Percentiles rank a stretch among this genome's conserved stretches.
These are phyloP conservation scores for Mantis religiosa DNA, from an alignment of 2,888 invertebrate species.

Conservation along the genomic window DNA sequence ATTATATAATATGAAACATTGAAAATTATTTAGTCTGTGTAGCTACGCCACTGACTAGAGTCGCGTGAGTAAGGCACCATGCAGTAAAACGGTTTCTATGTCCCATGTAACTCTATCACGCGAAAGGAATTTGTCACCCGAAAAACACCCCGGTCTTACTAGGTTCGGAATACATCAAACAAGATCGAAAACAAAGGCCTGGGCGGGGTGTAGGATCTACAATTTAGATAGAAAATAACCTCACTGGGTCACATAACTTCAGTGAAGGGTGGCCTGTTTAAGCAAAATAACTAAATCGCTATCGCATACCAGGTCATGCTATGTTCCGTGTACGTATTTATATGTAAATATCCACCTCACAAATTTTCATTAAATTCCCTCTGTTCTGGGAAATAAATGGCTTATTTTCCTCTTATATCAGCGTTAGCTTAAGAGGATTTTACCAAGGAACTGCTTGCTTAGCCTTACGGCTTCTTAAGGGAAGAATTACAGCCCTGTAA, in stretches of 20 bases:
- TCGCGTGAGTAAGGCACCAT: background rate
- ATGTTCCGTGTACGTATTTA: background rate
- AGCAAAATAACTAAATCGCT: background rate
- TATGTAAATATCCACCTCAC: background rate
- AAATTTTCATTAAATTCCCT: background rate
- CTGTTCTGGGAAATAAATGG: background rate
- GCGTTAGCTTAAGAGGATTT: too few species aligned
- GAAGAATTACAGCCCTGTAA: too few species aligned
- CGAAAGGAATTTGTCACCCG: background rate
- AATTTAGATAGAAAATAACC: background rate
- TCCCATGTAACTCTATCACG: background rate
- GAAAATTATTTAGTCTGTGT: too few species aligned
- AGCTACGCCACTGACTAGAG: background rate
- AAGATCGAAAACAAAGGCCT: background rate
- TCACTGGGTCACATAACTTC: background rate
- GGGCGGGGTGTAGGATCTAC: background rate
- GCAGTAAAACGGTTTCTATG: background rate
- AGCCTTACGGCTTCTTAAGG: too few species aligned
- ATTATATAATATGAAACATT: too few species aligned
- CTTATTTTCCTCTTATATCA: background rate
- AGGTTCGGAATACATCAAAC: background rate
- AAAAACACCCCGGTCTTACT: background rate
- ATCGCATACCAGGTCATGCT: background rate
- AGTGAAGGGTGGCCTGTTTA: background rate
- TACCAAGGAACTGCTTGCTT: too few species aligned